Base-by-base conservation (phyloP, 2,888 invertebrate species). In the Volucella bombylans region DNA sequence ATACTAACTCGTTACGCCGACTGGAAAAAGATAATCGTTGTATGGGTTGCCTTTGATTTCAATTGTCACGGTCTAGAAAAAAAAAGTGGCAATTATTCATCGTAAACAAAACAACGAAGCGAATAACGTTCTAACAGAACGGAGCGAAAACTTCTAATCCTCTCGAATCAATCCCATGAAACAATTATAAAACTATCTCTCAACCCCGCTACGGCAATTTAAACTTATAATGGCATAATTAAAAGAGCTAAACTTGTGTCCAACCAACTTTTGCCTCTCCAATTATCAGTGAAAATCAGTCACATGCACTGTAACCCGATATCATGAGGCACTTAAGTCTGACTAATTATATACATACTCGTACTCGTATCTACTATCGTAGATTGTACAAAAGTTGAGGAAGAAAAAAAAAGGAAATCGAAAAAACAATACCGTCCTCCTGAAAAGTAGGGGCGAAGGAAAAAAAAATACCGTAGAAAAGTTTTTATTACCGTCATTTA, bases 141-240 rank as follows among this genome's bases (percentile, higher is more conserved):
- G 18, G 12, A 12, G 38, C 4, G 43, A 43, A 41, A 18, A 61
- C 23, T 61, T 61, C 41, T 43, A 12, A 59, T 59, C 31, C 31
- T 23, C 54, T 68, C 49, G 14, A 54, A 65, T 49, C 50, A 65
- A 74, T 57, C 31, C 38, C 31, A 49, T 43, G n/a, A 49, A 57
- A 65, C 55, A 65, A 79, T 72, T 72, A 64, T 23, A 50, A 69
- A 71, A 49, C 49, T 47, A 54, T 52, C 49, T 65, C 10, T 49
- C 14, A 3, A 12, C 57, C 14, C 14, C 23, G 43, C 49, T 49
- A 47, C 59, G 49, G 38, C 77, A 82, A 78, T 69, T 82, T 57
- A 64, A 82, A 73, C 50, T 54, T 68, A 54, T 73, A 82, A 78
- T 78, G 57, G 64, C 68, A 78, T 78, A 78, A 78, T 78, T 82